Conservation (phyloP, 2,113 vertebrate genomes). For the Protomyctophum bolini region DNA sequence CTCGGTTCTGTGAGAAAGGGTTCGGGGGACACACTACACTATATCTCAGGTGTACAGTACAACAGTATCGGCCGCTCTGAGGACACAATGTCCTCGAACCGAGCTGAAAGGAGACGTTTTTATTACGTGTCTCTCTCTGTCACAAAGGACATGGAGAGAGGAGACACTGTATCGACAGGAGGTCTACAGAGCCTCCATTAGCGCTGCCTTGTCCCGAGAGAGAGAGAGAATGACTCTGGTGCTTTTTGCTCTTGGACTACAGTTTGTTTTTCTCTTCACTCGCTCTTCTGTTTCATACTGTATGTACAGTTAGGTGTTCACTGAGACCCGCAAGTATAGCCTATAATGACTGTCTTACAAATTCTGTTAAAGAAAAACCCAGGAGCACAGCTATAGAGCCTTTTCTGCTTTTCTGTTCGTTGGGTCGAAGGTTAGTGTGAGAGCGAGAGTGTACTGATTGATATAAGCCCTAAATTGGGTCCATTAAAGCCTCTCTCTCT, state of each 20-base stretch:
- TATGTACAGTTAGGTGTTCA: neutral
- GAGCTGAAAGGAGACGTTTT: constrained; percentile 23
- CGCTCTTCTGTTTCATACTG: neutral
- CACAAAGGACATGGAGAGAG: neutral
- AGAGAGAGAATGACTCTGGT: neutral
- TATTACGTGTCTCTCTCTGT: neutral
- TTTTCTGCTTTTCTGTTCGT: too few species aligned
- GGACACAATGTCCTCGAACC: constrained; percentile 40
- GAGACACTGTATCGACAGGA: neutral
- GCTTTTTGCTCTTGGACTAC: neutral
- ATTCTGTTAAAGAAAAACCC: too few species aligned
- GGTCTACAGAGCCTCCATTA: constrained; percentile 2
- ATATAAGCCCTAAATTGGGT: constrained; percentile 9
- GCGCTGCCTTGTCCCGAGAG: neutral
- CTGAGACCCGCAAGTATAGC: too few species aligned
- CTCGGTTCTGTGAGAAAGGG: constrained; percentile 15
- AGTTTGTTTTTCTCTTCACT: neutral
- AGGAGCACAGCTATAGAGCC: too few species aligned
- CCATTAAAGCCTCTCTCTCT: constrained; percentile 12
- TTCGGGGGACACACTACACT: constrained; percentile 26
- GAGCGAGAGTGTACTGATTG: neutral
- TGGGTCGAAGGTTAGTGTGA: too few species aligned
- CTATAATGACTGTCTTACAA: neutral
- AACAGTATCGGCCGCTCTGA: constrained; percentile 16
- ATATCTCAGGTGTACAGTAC: constrained; percentile 32